Percentiles rank a stretch among this genome's conserved stretches.
These are phyloP conservation scores for Scarus forsteni DNA, from an alignment of 2,797 vertebrate species.

Conservation along the genomic window DNA sequence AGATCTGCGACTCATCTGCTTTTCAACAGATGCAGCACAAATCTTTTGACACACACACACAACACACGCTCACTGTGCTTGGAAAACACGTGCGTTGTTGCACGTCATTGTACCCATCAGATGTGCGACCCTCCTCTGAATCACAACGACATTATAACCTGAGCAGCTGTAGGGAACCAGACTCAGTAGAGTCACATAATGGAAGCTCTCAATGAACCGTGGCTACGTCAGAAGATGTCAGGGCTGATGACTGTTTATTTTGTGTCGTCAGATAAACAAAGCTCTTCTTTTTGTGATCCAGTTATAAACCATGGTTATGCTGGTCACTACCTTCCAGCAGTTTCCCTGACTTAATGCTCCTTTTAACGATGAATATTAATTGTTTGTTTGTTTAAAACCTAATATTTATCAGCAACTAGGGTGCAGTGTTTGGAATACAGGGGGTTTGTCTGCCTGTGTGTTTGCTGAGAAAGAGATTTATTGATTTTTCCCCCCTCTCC, in stretches of 20 bases:
- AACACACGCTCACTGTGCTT: conserved; percentile 38
- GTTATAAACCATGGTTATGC: conserved; percentile 38
- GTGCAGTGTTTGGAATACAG: conserved; percentile 10
- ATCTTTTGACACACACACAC: conserved; percentile 44
- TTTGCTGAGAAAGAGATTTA: conserved; percentile 2
- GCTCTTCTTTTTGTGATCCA: conserved; percentile 14
- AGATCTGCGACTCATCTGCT: conserved; percentile 70
- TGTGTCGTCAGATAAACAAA: conserved; percentile 39
- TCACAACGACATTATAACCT: conserved; percentile 34
- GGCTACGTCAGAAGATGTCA: conserved; percentile 31
- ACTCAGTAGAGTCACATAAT: conserved; percentile 25
- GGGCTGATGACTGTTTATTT: conserved; percentile 39
- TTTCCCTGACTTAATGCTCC: conserved; percentile 19
- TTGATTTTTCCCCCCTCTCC: conserved; percentile 8
- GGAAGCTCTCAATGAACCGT: conserved; percentile 37
- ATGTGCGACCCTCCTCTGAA: conserved; percentile 24
- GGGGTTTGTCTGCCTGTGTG: neutral
- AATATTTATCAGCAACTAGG: conserved; percentile 5
- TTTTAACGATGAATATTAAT: conserved; percentile 34
- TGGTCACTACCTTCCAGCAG: conserved; percentile 22
- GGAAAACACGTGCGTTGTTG: conserved; percentile 43
- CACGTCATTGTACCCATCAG: conserved; percentile 28
- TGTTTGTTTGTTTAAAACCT: conserved; percentile 16
- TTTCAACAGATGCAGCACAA: conserved; percentile 61
- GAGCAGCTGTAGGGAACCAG: conserved; percentile 34